Percentiles rank a stretch among this genome's conserved stretches.
Conservation (phyloP, 2,797 vertebrate genomes). For the Channa striata region DNA sequence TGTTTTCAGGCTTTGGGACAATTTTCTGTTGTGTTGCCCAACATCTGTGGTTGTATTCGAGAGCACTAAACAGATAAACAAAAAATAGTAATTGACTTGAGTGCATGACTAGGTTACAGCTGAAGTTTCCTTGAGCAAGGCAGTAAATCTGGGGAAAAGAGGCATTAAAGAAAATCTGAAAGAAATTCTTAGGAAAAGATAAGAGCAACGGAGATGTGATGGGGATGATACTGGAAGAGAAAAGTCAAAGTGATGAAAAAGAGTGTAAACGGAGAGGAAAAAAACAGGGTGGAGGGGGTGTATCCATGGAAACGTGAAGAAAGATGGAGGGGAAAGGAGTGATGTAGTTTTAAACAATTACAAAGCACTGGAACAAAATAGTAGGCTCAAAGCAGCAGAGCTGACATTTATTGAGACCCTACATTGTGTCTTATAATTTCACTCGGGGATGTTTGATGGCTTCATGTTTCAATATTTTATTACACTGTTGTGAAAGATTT, state of each 20-base stretch:
- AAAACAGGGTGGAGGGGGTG: conserved; percentile 10
- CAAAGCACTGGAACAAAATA: conserved; percentile 52
- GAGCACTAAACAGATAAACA: too few species aligned
- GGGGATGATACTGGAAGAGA: conserved; percentile 16
- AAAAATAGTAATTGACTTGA: too few species aligned
- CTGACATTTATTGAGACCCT: conserved; percentile 6
- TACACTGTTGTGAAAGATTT: conserved; percentile 5
- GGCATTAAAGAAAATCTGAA: conserved; percentile 10
- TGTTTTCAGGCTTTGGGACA: too few species aligned
- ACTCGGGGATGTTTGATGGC: conserved; percentile 12
- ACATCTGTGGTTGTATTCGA: too few species aligned
- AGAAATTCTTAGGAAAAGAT: conserved; percentile 1
- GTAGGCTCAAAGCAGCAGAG: conserved; percentile 34
- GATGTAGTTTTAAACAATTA: conserved; percentile 54
- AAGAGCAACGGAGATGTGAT: neutral
- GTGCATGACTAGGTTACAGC: too few species aligned
- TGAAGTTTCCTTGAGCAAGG: neutral
- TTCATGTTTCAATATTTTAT: conserved; percentile 8
- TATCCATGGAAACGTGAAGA: conserved; percentile 71
- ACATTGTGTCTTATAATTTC: conserved; percentile 22
- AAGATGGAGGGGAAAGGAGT: conserved; percentile 42
- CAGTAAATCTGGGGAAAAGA: neutral
- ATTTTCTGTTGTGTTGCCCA: too few species aligned
- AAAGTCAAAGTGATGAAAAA: conserved; percentile 48
- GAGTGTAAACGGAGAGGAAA: neutral